Evolutionary conservation across 2,113 vertebrate genomes (phyloP).

Genomic region (Etheostoma cragini): DNA sequence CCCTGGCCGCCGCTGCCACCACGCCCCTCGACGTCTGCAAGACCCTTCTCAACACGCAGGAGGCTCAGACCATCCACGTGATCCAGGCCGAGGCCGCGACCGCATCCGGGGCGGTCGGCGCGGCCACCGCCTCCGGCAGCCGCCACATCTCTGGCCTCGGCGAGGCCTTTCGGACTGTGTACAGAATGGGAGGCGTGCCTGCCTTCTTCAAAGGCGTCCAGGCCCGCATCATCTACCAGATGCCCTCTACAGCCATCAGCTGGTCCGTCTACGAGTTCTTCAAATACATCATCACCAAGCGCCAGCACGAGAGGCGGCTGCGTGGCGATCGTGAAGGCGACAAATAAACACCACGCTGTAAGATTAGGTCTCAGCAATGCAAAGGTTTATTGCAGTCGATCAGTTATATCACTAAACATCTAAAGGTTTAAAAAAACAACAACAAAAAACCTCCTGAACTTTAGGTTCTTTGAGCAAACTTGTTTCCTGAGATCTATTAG

Average conservation of each 20-base stretch:
- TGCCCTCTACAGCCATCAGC: conserved; percentile 98
- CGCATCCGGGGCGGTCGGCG: not conserved
- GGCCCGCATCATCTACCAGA: conserved; percentile 96
- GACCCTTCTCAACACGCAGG: conserved; percentile 98
- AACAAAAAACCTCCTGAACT: not conserved
- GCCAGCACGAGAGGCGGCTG: conserved; percentile 86
- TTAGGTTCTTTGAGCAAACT: conserved; percentile 12
- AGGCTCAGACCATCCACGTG: conserved; percentile 89
- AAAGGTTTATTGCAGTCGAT: conserved; percentile 3
- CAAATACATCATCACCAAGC: conserved; percentile 96
- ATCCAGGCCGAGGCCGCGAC: conserved; percentile 37
- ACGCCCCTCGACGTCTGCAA: conserved; percentile 99
- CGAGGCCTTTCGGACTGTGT: conserved; percentile 97
- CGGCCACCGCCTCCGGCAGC: not conserved
- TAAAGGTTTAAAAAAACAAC: not conserved
- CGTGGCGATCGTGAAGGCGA: conserved; percentile 64
- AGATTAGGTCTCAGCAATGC: not conserved
- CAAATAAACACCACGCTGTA: not conserved
- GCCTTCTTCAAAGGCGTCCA: conserved; percentile 98
- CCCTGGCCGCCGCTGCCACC: conserved; percentile 92
- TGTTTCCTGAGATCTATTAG: conserved; percentile 26
- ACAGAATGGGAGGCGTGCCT: conserved; percentile 91
- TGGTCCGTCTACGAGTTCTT: conserved; percentile 99
- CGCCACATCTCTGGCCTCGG: conserved; percentile 95
- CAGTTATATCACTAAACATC: conserved; percentile 3